Evolutionary conservation across 2,797 vertebrate genomes (phyloP), one percentile per base, ranked within the genome.

Genomic region (Gymnodraco acuticeps): DNA sequence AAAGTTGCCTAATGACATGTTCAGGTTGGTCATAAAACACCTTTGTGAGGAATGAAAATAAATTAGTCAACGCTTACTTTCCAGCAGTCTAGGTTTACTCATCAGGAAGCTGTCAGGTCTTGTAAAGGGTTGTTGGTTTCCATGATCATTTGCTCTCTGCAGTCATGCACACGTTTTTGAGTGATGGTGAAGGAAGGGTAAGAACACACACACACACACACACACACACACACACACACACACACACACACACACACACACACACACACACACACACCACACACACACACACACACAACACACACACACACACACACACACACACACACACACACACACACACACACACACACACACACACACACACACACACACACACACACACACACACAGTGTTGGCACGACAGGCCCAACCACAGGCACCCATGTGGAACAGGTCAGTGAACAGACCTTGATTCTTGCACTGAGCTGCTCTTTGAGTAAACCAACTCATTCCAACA

Each of bases 381-480:
- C 54, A 78, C 56, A 58, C 60, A 67, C 78, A 75, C 7, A 20
- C 70, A 75, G 53, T 85, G 89, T 87, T 85, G 86, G 88, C 89
- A 83, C 48, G 82, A 85, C 90, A 63, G 75, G 75, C 89, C 86
- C 72, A 88, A 91, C 91, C 89, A 77, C 90, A 92, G 88, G 85
- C 88, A 85, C 81, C 85, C 85, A 86, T 81, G 78, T 88, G 78
- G 81, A 87, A 85, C 68, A 7, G 89, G 67, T 88, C 76, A 80
- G 80, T 92, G 89, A 93, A 90, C 87, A 89, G 87, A 75, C 78
- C 80, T 86, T 89, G 90, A 83, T 88, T 89, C 73, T 68, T 77
- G 45, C 78, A 73, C 83, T 84, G 85, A 86, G 79, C 75, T 68
- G 33, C 82, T 87, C 69, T 76, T 23, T 88, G 83, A 88, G 61